Percentiles rank a stretch among this genome's conserved stretches.
Conservation (phyloP, 2,888 invertebrate genomes). For the Hartigia nigra region DNA sequence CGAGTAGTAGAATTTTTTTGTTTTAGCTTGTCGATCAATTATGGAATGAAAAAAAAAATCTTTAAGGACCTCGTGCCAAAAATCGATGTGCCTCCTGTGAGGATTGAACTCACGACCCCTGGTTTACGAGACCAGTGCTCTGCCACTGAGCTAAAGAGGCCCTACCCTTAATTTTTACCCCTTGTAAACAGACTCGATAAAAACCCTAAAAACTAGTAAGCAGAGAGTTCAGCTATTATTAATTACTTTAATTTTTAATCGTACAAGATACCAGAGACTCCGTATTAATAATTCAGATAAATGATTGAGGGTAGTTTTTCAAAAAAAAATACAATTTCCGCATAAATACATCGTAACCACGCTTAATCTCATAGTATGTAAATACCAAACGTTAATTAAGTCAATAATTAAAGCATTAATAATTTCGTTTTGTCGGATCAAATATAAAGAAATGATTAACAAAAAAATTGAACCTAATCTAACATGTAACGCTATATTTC, state of each 20-base stretch:
- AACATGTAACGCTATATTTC: too few relatives aligned
- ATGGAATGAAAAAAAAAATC: not conserved
- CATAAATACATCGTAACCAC: too few relatives aligned
- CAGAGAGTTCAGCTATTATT: not conserved
- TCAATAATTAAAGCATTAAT: too few relatives aligned
- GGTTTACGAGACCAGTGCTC: slow-evolving; percentile 25
- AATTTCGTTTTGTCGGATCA: too few relatives aligned
- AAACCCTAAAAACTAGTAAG: not conserved
- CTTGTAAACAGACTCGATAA: not conserved
- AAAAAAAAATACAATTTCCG: not conserved
- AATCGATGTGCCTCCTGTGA: slow-evolving; percentile 38
- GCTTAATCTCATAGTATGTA: too few relatives aligned
- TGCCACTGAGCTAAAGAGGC: slow-evolving; percentile 42
- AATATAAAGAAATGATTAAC: too few relatives aligned
- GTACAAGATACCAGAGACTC: not conserved
- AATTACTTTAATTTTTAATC: not conserved
- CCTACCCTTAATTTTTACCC: slow-evolving; percentile 17
- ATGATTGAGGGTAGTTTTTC: not conserved
- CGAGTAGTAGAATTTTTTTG: not conserved
- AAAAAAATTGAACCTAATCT: not conserved
- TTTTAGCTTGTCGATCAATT: not conserved
- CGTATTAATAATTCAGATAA: too few relatives aligned
- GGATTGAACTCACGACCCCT: slow-evolving; percentile 26
- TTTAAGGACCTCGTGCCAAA: not conserved
- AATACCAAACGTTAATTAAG: too few relatives aligned